Percentiles rank a stretch among this genome's conserved stretches.
Conservation (phyloP, 2,888 invertebrate species). For the Synanthedon vespiformis region DNA sequence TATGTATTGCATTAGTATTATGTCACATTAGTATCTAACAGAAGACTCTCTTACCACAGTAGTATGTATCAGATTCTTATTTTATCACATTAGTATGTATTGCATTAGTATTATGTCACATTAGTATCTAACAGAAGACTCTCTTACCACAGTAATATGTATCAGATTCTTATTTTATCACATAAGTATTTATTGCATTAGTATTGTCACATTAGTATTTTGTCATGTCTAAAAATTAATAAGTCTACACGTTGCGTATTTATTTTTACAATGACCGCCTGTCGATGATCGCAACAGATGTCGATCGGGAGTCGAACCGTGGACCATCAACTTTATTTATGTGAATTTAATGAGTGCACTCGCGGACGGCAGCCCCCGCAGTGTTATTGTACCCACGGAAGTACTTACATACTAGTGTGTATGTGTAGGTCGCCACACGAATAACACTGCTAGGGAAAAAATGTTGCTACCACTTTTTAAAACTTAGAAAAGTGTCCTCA, state of each 20-base stretch:
- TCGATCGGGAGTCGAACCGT: constrained; percentile 29
- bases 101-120: too few species aligned
- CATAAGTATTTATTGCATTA: too few species aligned
- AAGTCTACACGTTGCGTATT: constrained; percentile 12
- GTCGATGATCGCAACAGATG: constrained; percentile 49
- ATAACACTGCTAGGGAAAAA: neutral
- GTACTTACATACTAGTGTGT: constrained; percentile 1
- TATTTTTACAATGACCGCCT: constrained; percentile 38
- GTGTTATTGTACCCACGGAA: constrained; percentile 10
- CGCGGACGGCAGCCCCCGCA: constrained; percentile 20
- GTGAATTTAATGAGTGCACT: constrained; percentile 54
- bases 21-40: too few species aligned
- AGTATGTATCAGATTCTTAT: too few species aligned
- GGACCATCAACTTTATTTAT: constrained; percentile 49
- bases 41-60: too few species aligned
- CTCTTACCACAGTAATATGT: too few species aligned
- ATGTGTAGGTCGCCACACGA: constrained; percentile 10
- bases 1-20: too few species aligned
- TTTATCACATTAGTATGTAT: too few species aligned
- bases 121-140: too few species aligned
- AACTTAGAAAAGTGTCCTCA: too few species aligned
- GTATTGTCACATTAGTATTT: neutral
- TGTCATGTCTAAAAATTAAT: neutral
- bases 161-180: too few species aligned
- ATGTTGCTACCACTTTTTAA: too few species aligned